These are phyloP conservation scores for Augiades crinisus DNA, from an alignment of 2,888 invertebrate species.

Conservation along the genomic window DNA sequence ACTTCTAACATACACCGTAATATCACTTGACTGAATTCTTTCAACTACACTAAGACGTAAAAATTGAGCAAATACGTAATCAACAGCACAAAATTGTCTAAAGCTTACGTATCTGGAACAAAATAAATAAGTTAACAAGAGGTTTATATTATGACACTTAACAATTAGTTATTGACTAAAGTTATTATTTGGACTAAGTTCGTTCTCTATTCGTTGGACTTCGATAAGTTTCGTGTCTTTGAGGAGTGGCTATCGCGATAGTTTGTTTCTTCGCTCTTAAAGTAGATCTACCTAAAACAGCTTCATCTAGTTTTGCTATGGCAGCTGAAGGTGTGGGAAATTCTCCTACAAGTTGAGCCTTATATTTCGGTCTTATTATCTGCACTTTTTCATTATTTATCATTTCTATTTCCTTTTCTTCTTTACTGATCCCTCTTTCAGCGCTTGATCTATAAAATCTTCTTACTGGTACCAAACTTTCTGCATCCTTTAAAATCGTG, in stretches of 20 bases:
- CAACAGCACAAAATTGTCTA: conserved; percentile 33
- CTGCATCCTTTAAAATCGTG: conserved; percentile 41
- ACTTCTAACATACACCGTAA: conserved; percentile 77
- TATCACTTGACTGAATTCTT: conserved; percentile 78
- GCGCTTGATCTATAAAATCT: conserved; percentile 69
- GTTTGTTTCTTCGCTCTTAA: conserved; percentile 49
- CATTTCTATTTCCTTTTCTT: conserved; percentile 53
- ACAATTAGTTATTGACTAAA: conserved; percentile 67
- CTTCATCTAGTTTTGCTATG: conserved; percentile 65
- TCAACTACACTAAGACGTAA: conserved; percentile 49
- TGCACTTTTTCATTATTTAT: conserved; percentile 67
- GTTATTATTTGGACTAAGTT: conserved; percentile 51
- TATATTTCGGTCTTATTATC: conserved; percentile 61
- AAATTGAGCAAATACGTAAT: conserved; percentile 70
- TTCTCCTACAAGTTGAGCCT: conserved; percentile 54
- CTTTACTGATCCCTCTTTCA: conserved; percentile 42
- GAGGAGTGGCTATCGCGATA: conserved; percentile 34
- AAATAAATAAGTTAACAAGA: conserved; percentile 63
- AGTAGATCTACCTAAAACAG: conserved; percentile 53
- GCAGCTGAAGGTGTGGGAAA: conserved; percentile 53
- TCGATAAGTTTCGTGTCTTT: conserved; percentile 37
- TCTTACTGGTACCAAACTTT: conserved; percentile 49
- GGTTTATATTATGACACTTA: conserved; percentile 67
- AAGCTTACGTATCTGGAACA: conserved; percentile 36
- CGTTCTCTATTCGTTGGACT: conserved; percentile 42